These are phyloP conservation scores for Brachionus paranguensis DNA, from an alignment of 1,140 invertebrate species.

Conservation along the genomic window DNA sequence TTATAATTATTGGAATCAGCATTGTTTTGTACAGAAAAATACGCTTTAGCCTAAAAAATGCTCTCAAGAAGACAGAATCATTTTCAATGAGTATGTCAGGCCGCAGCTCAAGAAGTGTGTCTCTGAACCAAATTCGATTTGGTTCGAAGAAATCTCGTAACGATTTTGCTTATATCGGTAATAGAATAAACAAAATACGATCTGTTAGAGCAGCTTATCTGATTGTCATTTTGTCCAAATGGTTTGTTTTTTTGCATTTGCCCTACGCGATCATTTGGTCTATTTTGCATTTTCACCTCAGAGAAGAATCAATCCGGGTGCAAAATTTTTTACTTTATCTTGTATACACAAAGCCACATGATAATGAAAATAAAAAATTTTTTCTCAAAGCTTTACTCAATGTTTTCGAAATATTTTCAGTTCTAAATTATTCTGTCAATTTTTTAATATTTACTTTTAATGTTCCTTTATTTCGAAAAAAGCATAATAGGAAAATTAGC, in stretches of 20 bases:
- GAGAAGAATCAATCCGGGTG: neutral
- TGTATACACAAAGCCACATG: neutral
- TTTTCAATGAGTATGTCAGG: neutral
- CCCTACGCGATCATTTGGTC: neutral
- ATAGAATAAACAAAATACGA: neutral
- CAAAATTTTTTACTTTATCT: neutral
- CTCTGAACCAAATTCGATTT: neutral
- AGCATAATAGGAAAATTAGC: neutral
- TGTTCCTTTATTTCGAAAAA: constrained; percentile 1
- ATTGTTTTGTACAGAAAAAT: neutral
- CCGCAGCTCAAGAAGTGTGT: neutral
- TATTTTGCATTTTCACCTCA: neutral
- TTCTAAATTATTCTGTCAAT: constrained; percentile 1
- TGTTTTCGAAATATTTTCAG: neutral
- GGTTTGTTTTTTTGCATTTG: constrained; percentile 19
- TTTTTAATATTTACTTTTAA: neutral
- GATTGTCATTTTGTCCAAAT: neutral
- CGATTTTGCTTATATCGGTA: neutral
- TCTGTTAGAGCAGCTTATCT: neutral
- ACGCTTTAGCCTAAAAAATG: neutral
- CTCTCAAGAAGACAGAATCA: neutral
- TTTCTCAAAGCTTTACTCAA: neutral
- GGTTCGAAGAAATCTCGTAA: neutral
- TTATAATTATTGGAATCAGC: neutral
- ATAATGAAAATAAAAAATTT: constrained; percentile 12